Conservation (phyloP, 2,888 invertebrate species). For the Clistopyga incitator region DNA sequence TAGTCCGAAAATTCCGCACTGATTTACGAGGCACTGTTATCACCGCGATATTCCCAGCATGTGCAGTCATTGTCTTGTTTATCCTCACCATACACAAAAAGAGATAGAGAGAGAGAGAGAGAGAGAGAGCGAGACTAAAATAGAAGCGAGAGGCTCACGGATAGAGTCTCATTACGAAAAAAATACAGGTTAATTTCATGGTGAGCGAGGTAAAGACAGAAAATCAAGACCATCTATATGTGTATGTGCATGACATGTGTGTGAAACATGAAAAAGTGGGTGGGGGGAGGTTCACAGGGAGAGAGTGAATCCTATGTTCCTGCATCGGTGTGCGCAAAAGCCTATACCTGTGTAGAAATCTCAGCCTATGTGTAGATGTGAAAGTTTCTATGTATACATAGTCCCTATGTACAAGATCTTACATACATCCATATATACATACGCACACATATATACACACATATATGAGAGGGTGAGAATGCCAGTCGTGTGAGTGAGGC, state of each 20-base stretch:
- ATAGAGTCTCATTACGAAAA: conserved; percentile 2
- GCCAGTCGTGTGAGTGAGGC: conserved; percentile 39
- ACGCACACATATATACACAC: conserved; percentile 10
- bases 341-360: conserved; percentile 39
- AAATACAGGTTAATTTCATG: conserved; percentile 30
- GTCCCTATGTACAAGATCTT: not conserved
- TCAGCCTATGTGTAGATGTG: conserved; percentile 46
- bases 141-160: not conserved
- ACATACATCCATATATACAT: conserved; percentile 22
- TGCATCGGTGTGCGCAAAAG: conserved; percentile 60
- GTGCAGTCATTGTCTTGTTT: conserved; percentile 53
- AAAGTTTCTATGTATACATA: conserved; percentile 38
- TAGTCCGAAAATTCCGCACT: not conserved
- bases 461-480: conserved; percentile 33
- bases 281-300: conserved; percentile 21
- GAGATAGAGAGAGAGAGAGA: not conserved
- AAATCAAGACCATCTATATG: conserved; percentile 23
- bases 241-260: not conserved
- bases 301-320: conserved; percentile 26
- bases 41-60: conserved; percentile 22
- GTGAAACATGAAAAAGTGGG: conserved; percentile 23
- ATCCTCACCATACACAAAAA: conserved; percentile 43
- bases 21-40: conserved; percentile 27
- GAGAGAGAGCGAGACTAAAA: not conserved
- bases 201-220: conserved; percentile 5